Evolutionary conservation across 2,113 vertebrate species (phyloP).

Genomic region (Osmerus mordax): DNA sequence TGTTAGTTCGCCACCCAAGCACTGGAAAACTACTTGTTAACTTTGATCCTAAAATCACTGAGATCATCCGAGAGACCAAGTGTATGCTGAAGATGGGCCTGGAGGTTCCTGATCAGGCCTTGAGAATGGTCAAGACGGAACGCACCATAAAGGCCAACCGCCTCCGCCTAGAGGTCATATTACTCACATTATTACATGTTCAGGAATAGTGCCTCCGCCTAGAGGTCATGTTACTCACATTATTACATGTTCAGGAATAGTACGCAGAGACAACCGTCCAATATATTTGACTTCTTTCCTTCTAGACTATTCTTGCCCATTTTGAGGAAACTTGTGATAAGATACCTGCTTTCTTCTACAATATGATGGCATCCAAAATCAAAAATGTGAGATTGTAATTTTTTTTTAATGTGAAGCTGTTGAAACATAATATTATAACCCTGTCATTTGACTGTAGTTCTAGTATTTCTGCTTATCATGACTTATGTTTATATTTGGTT

Average conservation of each 20-base stretch:
- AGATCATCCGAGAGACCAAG: constrained; percentile 76
- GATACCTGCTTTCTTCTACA: constrained; percentile 70
- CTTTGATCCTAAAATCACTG: constrained; percentile 78
- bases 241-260: neutral
- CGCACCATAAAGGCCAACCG: constrained; percentile 64
- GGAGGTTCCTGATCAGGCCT: constrained; percentile 76
- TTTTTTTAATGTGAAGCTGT: neutral
- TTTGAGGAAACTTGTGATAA: constrained; percentile 73
- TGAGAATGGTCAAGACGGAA: constrained; percentile 71
- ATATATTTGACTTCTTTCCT: neutral
- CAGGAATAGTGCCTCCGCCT: too few relatives aligned
- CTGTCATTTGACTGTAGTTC: too few relatives aligned
- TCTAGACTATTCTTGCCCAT: constrained; percentile 71
- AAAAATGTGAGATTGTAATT: constrained; percentile 67
- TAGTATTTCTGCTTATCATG: neutral
- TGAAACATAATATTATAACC: too few relatives aligned
- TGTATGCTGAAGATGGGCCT: constrained; percentile 79
- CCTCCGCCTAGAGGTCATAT: constrained; percentile 56
- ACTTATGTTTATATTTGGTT: constrained; percentile 16
- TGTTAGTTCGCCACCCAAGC: constrained; percentile 74
- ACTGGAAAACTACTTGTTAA: constrained; percentile 77
- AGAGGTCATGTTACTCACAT: too few relatives aligned
- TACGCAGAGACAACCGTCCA: neutral
- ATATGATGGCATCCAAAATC: constrained; percentile 74
- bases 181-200: too few relatives aligned